Evolutionary conservation across 2,797 vertebrate species (phyloP), one percentile per base, ranked within the genome.

Genomic region (Hypotaenidia philippensis): DNA sequence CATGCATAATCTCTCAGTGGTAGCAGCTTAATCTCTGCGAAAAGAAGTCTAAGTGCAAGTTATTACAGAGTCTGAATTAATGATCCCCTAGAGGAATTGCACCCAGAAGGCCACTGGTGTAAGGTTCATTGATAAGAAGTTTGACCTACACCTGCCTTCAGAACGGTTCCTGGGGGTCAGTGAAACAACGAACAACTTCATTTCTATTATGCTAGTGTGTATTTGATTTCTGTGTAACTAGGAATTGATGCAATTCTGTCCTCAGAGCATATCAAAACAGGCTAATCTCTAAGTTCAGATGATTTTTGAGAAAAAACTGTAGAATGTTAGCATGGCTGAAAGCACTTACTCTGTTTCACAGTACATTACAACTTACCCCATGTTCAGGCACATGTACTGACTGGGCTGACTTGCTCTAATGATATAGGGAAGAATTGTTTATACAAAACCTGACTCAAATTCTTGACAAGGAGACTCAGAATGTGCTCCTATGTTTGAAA

Each of bases 1-100:
- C n/a, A 3, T 71, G 64, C 77, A 38, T 78, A 87, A 80, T 95
- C 57, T 95, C 38, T 93, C 36, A 49, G 36, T 49, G 87, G 60
- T 11, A 85, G 65, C 57, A 87, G 31, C 71, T 94, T 91, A 86
- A 64, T 89, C 80, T 94, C 53, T 75, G 57, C 49, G 74, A 18
- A 78, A 56, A 60, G 41, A 82, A 47, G 32, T 77, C 89, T 79
- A 91, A 88, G 68, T 40, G 59, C 94, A 92, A 96, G 52, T 72
- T 87, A 29, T 81, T 56, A 64, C 12, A 45, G 59, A 87, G 74
- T 32, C 70, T 69, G 77, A 96, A 59, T 85, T 44, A 66, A 38
- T 96, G 84, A 66, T 89, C 31, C 82, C 25, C 18, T 16, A 32
- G 31, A 89, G 75, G 64, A 93, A 5, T 38, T 44, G 63, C 78